phyloP scores from a whole-genome alignment of 1,140 invertebrate genomes.

The Tetramorium alpestre region DNA sequence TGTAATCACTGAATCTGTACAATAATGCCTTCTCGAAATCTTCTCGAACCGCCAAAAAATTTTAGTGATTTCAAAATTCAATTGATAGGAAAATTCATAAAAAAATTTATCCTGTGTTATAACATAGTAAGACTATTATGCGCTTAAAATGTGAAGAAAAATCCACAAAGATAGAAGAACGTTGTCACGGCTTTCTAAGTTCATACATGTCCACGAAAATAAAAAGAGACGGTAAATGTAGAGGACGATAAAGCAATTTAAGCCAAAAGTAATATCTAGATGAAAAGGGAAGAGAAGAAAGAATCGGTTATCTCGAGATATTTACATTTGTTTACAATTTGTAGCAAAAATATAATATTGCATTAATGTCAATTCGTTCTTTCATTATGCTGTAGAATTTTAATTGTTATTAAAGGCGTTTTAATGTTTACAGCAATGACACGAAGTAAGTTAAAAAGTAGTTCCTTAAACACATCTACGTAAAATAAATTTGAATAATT shows the following conservation, averaged over 20 bases:
- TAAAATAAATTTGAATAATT: background rate
- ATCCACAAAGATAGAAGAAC: background rate
- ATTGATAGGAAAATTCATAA: background rate
- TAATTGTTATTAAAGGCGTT: background rate
- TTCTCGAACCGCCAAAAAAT: background rate
- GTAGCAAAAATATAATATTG: background rate
- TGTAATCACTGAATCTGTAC: background rate
- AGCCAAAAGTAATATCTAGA: background rate
- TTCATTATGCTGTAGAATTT: background rate
- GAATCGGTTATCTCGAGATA: background rate
- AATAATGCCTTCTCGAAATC: background rate
- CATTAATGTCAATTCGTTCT: background rate
- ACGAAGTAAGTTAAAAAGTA: background rate
- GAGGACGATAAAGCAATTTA: background rate
- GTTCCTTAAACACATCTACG: background rate
- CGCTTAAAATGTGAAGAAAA: background rate
- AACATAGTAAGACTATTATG: background rate
- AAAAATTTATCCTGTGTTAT: background rate
- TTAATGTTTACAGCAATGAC: background rate
- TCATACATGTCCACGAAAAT: slow-evolving; percentile 4
- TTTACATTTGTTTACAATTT: background rate
- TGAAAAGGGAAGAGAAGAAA: background rate
- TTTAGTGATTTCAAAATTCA: background rate
- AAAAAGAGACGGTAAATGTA: background rate
- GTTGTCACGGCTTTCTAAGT: background rate